Evolutionary conservation across 1,140 invertebrate genomes (phyloP).

Genomic region (Orchestia grillus): DNA sequence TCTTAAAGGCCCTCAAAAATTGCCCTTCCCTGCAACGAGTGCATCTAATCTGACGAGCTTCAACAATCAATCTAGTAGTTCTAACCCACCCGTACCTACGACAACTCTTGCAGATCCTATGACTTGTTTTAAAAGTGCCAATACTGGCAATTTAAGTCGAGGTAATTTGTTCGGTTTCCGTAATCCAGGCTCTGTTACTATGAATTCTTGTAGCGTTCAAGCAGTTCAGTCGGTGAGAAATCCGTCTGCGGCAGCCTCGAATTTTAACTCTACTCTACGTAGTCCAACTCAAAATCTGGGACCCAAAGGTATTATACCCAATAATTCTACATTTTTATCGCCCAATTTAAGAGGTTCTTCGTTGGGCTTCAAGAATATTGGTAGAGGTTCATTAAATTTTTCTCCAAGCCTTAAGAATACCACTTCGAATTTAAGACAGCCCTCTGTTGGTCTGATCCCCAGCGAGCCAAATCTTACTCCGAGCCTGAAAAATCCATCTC

Average conservation of each 20-base stretch:
- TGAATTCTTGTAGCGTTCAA: background rate
- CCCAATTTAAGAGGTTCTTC: background rate
- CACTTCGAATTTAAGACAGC: background rate
- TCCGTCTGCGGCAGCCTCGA: background rate
- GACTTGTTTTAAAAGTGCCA: slow-evolving; percentile 27
- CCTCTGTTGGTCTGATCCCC: background rate
- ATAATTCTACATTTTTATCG: background rate
- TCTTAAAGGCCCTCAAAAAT: background rate
- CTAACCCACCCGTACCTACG: background rate
- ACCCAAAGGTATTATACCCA: background rate
- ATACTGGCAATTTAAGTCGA: background rate
- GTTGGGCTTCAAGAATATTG: background rate
- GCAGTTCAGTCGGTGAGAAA: background rate
- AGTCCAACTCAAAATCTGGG: background rate
- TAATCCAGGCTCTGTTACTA: background rate
- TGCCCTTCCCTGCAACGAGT: background rate
- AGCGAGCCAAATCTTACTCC: background rate
- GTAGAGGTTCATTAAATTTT: background rate
- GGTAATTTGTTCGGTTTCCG: background rate
- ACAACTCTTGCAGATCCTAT: slow-evolving; percentile 6
- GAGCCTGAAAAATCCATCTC: background rate
- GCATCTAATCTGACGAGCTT: background rate
- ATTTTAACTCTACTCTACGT: background rate
- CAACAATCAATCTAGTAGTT: background rate
- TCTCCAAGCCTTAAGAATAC: background rate